phyloP scores from a whole-genome alignment of 2,113 vertebrate species.

The Pseudolaguvia tuberculata region DNA sequence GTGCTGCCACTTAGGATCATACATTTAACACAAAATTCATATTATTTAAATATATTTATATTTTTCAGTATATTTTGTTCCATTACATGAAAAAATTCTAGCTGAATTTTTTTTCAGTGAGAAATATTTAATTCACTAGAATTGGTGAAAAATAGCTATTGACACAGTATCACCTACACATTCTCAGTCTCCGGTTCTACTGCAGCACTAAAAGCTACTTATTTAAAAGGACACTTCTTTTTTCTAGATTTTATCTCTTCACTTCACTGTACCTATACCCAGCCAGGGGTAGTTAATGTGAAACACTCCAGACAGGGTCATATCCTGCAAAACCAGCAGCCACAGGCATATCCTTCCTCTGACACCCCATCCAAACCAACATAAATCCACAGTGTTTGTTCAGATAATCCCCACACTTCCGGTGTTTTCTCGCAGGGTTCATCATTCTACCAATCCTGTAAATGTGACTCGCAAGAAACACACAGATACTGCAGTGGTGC shows the following conservation, averaged over 20 bases:
- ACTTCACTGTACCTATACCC: background rate
- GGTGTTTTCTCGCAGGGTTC: constrained; percentile 55
- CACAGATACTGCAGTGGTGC: background rate
- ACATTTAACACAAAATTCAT: background rate
- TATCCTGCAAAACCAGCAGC: background rate
- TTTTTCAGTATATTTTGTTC: no score
- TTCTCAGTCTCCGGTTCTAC: background rate
- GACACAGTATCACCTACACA: background rate
- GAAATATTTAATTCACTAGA: background rate
- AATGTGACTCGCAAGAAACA: background rate
- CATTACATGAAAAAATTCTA: background rate
- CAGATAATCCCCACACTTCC: constrained; percentile 58
- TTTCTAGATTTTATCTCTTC: background rate
- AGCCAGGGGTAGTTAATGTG: background rate
- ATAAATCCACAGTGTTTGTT: constrained; percentile 58
- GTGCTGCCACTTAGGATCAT: background rate
- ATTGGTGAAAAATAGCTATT: background rate
- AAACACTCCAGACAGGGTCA: background rate
- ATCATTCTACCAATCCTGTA: constrained; percentile 50
- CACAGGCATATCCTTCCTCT: constrained; percentile 9
- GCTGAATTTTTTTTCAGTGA: background rate
- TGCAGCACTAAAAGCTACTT: background rate
- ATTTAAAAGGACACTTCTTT: background rate
- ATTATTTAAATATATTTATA: no score
- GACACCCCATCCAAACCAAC: constrained; percentile 22